phyloP scores from a whole-genome alignment of 2,888 invertebrate species.

The Trachelus iudaicus region DNA sequence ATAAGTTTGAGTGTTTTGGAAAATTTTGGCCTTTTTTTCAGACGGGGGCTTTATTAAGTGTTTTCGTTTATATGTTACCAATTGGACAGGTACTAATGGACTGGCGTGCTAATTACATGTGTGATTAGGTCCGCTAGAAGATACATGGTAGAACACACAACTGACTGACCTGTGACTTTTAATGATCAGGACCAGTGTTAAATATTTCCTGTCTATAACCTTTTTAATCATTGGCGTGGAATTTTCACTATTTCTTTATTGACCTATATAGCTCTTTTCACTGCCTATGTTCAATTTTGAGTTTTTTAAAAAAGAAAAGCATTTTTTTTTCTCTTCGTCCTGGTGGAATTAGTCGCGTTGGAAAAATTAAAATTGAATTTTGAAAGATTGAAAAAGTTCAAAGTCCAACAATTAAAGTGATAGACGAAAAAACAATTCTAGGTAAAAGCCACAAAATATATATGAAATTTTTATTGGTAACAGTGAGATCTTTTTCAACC shows the following conservation, averaged over 20 bases:
- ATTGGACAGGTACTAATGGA: conserved; percentile 57
- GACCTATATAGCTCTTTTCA: neutral
- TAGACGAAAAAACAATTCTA: neutral
- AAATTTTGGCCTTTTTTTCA: too few relatives aligned
- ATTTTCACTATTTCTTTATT: neutral
- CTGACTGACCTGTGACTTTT: conserved; percentile 46
- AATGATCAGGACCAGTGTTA: conserved; percentile 50
- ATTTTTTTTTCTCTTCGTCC: neutral
- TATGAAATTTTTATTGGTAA: neutral
- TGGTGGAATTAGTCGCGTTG: neutral
- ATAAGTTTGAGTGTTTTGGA: neutral
- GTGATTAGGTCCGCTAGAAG: conserved; percentile 43
- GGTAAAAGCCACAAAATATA: neutral
- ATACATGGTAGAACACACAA: conserved; percentile 41
- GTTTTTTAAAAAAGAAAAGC: neutral
- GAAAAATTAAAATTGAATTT: neutral
- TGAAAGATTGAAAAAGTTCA: neutral
- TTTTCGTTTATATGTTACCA: conserved; percentile 18
- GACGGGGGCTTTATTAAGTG: neutral
- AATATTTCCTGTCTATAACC: conserved; percentile 53
- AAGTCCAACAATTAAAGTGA: neutral
- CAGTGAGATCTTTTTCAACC: neutral
- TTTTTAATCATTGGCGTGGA: conserved; percentile 24
- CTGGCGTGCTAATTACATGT: conserved; percentile 44
- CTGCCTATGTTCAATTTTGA: neutral